Evolutionary conservation across 1,140 invertebrate genomes (phyloP).

Genomic region (Geopemphigus sp.): DNA sequence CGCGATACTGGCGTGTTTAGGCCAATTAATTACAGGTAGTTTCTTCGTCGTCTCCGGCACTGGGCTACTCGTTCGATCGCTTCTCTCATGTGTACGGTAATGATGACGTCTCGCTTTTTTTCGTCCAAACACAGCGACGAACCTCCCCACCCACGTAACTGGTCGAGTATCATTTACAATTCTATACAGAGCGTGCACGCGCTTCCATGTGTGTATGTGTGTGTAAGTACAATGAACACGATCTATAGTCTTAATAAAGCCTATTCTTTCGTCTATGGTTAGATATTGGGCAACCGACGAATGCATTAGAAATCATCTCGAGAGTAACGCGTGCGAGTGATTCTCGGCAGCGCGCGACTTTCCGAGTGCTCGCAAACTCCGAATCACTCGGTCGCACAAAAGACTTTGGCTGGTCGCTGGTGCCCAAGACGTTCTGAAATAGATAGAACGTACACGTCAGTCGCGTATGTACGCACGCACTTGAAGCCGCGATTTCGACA

Average conservation of each 20-base stretch:
- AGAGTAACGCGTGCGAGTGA: neutral
- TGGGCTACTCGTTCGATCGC: neutral
- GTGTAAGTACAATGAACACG: too few relatives aligned
- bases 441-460: too few relatives aligned
- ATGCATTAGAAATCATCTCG: slow-evolving; percentile 26
- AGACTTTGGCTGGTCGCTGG: neutral
- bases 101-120: slow-evolving; percentile 30
- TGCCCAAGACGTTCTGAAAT: neutral
- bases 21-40: slow-evolving; percentile 24
- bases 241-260: neutral
- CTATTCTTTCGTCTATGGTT: neutral
- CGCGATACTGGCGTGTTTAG: slow-evolving; percentile 3
- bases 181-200: neutral
- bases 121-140: neutral
- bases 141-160: slow-evolving; percentile 2
- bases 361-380: too few relatives aligned
- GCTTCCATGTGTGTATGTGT: neutral
- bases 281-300: neutral
- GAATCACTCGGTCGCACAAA: neutral
- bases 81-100: slow-evolving; percentile 1
- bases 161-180: slow-evolving; percentile 12
- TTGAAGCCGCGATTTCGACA: neutral
- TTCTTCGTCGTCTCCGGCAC: neutral
- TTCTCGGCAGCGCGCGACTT: too few relatives aligned
- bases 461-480: neutral